Evolutionary conservation across 1,140 invertebrate genomes (phyloP), one percentile per base, ranked within the genome.

Genomic region (Leptinotarsa lineolata): DNA sequence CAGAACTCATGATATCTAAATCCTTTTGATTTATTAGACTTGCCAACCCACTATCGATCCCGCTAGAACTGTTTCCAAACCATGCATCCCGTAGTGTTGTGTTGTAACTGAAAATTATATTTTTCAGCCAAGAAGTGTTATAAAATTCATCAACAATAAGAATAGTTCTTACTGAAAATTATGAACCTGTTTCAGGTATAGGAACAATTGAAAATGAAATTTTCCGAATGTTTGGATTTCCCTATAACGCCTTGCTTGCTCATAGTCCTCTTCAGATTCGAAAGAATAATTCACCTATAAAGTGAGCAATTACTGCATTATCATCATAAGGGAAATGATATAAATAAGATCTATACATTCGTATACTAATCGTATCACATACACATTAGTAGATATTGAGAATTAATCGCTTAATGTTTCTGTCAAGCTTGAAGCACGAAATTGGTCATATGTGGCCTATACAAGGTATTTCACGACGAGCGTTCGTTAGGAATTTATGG

Each of bases 41-140:
- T n/a, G 71, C 74, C 4, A 81, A 30, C 13, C 80, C 80, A 16
- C 68, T 77, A 44, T 77, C 77, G 46, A 75, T 74, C 8, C 80
- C 80, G 39, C 73, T 76, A 15, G 74, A 72, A 11, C 64, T 75
- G 68, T 79, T 79, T 2, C 80, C 80, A 39, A 77, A 81, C 78
- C 78, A 81, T 22, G 68, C 64, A 18, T 48, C 13, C 12, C 61
- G 22, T 18, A 75, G n/a, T 6, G 70, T 73, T 0, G 71, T 73
- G 22, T 76, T 78, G 44, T 72, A 81, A 20, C 76, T 77, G 30
- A 44, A 61, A 70, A 54, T 48, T 11, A 39, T 1, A 39, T 11
- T 11, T 2, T 39, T 39, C 8, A 39, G 30, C 8, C 30, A 6
- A 11, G 0, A 3, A 39, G 8, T 39, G 11, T 39, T 0, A 39